Base-by-base conservation (phyloP, 2,888 invertebrate genomes). In the Rhimphoctona megacephalus region DNA sequence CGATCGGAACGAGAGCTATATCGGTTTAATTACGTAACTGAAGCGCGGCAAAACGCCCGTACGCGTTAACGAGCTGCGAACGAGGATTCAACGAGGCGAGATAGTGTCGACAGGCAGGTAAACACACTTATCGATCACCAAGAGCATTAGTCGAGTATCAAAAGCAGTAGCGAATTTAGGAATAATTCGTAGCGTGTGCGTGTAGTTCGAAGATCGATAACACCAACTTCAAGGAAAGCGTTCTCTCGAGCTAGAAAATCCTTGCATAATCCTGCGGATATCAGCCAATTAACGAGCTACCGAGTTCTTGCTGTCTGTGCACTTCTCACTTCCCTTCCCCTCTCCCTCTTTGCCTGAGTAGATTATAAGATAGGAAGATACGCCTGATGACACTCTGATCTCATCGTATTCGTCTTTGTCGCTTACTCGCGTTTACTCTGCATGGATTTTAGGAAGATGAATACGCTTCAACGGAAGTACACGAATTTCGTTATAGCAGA, bases 81-180 rank as follows among this genome's bases (percentile, higher is more conserved):
- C 90, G 89, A 89, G 87, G 86, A 90, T 89, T 77, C 88, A 90
- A 89, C 90, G 89, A 87, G 86, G 85, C 84, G 81, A 85, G 89
- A 89, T 89, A 87, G 88, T 87, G 88, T 88, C 81, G 81, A 84
- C 69, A 88, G 76, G 81, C 72, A 83, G 82, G 87, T 87, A 89
- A 90, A 90, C 88, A 87, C 88, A 90, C 90, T 90, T 90, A 90
- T 90, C 89, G 90, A 90, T 90, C 86, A 83, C 85, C 84, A 85
- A 80, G 83, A 78, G 72, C 54, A 17, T 54, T 43, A 17, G 46
- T 46, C 52, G 64, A 14, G 25, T 46, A 70, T 57, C 39, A 52
- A 30, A 33, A 67, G 67, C 79, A 70, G 64, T 25, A 72, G 77
- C 30, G 69, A 30, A 72, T 66, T 67, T 54, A 33, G 30, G 54